A percentile compares a stretch with the other conserved stretches of the same genome.
Evolutionary conservation across 2,797 vertebrate species (phyloP).

Genomic region (Enteromius anoplus): DNA sequence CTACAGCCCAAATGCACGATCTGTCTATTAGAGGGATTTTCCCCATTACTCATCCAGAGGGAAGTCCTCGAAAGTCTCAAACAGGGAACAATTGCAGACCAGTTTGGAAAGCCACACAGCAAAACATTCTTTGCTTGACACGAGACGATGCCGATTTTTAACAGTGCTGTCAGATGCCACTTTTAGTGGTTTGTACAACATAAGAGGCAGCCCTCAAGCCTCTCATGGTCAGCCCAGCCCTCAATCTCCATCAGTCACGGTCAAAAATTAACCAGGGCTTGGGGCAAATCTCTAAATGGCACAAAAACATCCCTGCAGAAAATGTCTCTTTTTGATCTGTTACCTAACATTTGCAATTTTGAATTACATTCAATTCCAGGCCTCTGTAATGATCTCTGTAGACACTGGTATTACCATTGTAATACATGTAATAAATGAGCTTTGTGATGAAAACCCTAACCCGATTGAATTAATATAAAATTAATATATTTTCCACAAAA

Average conservation of each 20-base stretch:
- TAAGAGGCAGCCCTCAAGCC: conserved; percentile 54
- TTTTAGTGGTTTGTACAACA: conserved; percentile 54
- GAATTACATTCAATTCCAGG: not conserved
- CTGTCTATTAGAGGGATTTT: conserved; percentile 41
- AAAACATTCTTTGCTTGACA: conserved; percentile 62
- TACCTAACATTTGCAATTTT: not conserved
- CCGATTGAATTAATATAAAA: not conserved
- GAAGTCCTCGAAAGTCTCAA: conserved; percentile 32
- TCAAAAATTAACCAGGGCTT: conserved; percentile 14
- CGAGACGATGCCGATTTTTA: conserved; percentile 62
- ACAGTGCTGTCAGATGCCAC: conserved; percentile 64
- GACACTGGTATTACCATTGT: not conserved
- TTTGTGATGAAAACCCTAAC: not conserved
- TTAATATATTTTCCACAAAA: not conserved
- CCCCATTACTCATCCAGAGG: conserved; percentile 40
- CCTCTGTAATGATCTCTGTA: not conserved
- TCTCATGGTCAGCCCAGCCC: conserved; percentile 52
- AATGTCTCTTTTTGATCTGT: not conserved
- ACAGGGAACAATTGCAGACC: conserved; percentile 56
- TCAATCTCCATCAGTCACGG: conserved; percentile 58
- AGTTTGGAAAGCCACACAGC: conserved; percentile 61
- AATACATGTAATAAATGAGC: not conserved
- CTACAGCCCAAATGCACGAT: conserved; percentile 31
- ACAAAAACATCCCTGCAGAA: not conserved
- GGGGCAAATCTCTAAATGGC: conserved; percentile 21